phyloP scores from a whole-genome alignment of 2,888 invertebrate species.

The Ceriagrion tenellum region DNA sequence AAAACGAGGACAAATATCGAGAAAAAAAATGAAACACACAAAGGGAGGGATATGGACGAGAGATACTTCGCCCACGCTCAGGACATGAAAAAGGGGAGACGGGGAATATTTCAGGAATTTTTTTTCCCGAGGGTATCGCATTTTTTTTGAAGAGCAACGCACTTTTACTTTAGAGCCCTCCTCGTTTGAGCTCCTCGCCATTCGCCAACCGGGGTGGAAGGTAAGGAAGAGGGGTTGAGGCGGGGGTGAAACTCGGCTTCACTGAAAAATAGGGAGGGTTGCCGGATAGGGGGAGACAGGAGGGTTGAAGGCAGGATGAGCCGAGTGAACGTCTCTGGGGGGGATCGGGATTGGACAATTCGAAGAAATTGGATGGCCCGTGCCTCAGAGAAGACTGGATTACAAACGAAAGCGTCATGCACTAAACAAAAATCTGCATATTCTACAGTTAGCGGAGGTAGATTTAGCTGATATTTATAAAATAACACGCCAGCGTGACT shows the following conservation, averaged over 20 bases:
- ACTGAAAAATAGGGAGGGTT: neutral
- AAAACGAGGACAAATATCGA: neutral
- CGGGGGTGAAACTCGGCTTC: neutral
- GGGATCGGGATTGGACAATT: no score
- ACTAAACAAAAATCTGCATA: no score
- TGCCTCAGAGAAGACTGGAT: no score
- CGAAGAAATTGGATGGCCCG: no score
- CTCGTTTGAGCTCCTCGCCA: neutral
- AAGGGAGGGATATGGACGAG: neutral
- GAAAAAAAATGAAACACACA: neutral
- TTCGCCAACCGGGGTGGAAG: neutral
- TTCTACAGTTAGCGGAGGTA: no score
- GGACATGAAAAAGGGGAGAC: neutral
- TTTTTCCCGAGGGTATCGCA: neutral
- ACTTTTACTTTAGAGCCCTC: neutral
- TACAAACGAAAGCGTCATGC: no score
- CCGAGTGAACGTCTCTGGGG: no score
- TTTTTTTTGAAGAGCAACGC: slow-evolving; percentile 16
- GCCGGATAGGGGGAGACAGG: neutral
- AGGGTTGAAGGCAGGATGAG: neutral
- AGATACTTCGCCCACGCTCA: neutral
- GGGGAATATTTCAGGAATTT: neutral
- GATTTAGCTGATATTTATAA: no score
- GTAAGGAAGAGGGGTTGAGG: no score
- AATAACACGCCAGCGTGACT: no score